Evolutionary conservation across 2,113 vertebrate genomes (phyloP).

Genomic region (Stegastes partitus): DNA sequence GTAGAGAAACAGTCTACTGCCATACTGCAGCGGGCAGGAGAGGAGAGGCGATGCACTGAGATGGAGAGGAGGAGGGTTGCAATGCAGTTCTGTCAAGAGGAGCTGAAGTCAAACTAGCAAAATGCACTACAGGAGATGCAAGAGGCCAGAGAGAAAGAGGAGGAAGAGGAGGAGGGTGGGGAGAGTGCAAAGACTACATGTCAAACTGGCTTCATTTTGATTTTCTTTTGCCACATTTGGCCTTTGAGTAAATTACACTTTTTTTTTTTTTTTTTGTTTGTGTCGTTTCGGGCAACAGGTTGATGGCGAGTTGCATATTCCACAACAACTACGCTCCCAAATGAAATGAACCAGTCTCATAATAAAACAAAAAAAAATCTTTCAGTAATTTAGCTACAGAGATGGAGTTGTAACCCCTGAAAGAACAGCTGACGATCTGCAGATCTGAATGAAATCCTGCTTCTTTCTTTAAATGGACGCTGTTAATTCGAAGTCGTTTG

Average conservation of each 20-base stretch:
- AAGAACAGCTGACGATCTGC: slow-evolving; percentile 24
- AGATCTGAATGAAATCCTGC: slow-evolving; percentile 22
- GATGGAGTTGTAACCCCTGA: slow-evolving; percentile 7
- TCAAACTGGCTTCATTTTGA: slow-evolving; percentile 82
- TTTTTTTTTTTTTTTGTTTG: slow-evolving; percentile 5
- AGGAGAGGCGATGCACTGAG: slow-evolving; percentile 80
- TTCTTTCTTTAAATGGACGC: slow-evolving; percentile 36
- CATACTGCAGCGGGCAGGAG: slow-evolving; percentile 81
- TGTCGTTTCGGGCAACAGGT: slow-evolving; percentile 45
- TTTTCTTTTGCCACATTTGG: slow-evolving; percentile 47
- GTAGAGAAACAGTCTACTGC: slow-evolving; percentile 73
- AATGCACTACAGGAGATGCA: slow-evolving; percentile 86
- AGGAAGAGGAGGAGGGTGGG: slow-evolving; percentile 54
- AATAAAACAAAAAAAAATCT: slow-evolving; percentile 34
- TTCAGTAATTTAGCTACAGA: no score
- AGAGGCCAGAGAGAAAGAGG: slow-evolving; percentile 71
- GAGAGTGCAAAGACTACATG: slow-evolving; percentile 86
- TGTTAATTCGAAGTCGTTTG: slow-evolving; percentile 57
- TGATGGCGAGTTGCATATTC: slow-evolving; percentile 32
- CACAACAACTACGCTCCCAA: slow-evolving; percentile 28
- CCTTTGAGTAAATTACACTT: slow-evolving; percentile 30
- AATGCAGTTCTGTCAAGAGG: slow-evolving; percentile 82
- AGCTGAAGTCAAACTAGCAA: slow-evolving; percentile 82
- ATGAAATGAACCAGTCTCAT: slow-evolving; percentile 8
- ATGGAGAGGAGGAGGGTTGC: slow-evolving; percentile 76